Base-by-base conservation (phyloP, 2,888 invertebrate species). In the Julus scandinavius region DNA sequence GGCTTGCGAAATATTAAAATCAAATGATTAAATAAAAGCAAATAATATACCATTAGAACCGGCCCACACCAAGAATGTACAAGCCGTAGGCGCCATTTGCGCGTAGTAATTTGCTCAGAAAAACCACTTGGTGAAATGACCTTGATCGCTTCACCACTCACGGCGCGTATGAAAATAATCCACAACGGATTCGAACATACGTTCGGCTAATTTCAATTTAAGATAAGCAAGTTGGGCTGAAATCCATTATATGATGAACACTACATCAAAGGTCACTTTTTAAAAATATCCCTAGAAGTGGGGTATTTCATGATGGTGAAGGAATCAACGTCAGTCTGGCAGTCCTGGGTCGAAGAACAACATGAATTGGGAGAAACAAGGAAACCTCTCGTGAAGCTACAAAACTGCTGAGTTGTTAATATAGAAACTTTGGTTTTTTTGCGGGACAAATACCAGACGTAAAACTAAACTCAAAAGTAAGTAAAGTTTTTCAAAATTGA, bases 361-460 rank as follows among this genome's bases (percentile, higher is more conserved):
- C 85, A 85, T 85, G 85, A 49, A 41, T 85, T 50, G 45, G n/a
- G 85, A 85, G 85, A 85, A 85, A 85, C 85, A 85, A 29, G 50
- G 85, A n/a, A 85, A 41, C 80, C 80, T 13, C 38, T 80, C 38
- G 13, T 80, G 80, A 80, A 38, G 7, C 29, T 11, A 80, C 80
- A 80, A 29, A 80, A 80, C 20, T 20, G 38, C 38, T 2, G 80
- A 13, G 38, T 20, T 80, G 80, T 80, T 80, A 80, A 80, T 80
- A 13, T 38, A 80, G 80, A 80, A 38, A 38, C 80, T 80, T 80
- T 29, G 4, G 29, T 80, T 9, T 11, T 45, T 80, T 80, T 80
- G 80, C 38, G 38, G 13, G 38, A 20, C 13, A 38, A 38, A 80
- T 9, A 38, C 13, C 80, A 38, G 80, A 38, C 20, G 80, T 38